Evolutionary conservation across 2,888 invertebrate species (phyloP).

Genomic region (Saturnia japonica): DNA sequence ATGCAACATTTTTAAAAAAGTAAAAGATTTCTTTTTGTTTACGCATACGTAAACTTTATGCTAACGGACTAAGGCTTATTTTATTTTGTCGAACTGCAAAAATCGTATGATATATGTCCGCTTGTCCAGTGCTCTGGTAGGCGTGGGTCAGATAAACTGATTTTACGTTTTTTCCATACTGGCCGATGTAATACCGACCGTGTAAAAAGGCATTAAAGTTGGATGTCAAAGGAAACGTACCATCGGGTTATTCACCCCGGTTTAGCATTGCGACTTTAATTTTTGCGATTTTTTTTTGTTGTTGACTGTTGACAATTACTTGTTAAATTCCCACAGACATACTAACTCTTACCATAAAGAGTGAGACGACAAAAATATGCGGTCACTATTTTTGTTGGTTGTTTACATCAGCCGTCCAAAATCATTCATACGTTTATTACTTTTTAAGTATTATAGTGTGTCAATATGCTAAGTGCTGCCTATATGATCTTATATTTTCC

Average conservation of each 20-base stretch:
- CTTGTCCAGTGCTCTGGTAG: constrained; percentile 71
- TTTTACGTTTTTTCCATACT: constrained; percentile 32
- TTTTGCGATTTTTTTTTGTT: constrained; percentile 50
- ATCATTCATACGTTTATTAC: neutral
- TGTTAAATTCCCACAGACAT: constrained; percentile 52
- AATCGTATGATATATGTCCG: constrained; percentile 74
- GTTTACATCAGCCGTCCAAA: constrained; percentile 14
- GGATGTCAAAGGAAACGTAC: constrained; percentile 33
- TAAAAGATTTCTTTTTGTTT: neutral
- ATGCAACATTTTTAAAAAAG: constrained; percentile 53
- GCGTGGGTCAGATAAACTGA: constrained; percentile 73
- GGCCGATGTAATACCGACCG: neutral
- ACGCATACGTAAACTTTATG: constrained; percentile 50
- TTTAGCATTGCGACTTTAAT: constrained; percentile 55
- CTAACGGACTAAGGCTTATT: constrained; percentile 49
- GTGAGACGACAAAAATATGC: neutral
- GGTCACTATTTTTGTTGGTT: neutral
- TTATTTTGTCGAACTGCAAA: constrained; percentile 46
- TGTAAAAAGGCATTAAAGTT: neutral
- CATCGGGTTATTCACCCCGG: constrained; percentile 60
- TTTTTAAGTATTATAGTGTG: neutral
- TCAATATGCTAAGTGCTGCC: constrained; percentile 6
- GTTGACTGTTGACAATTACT: constrained; percentile 59
- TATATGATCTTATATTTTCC: neutral
- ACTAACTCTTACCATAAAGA: constrained; percentile 19